Evolutionary conservation across 2,797 vertebrate genomes (phyloP).

Genomic region (Lacerta bilineata): DNA sequence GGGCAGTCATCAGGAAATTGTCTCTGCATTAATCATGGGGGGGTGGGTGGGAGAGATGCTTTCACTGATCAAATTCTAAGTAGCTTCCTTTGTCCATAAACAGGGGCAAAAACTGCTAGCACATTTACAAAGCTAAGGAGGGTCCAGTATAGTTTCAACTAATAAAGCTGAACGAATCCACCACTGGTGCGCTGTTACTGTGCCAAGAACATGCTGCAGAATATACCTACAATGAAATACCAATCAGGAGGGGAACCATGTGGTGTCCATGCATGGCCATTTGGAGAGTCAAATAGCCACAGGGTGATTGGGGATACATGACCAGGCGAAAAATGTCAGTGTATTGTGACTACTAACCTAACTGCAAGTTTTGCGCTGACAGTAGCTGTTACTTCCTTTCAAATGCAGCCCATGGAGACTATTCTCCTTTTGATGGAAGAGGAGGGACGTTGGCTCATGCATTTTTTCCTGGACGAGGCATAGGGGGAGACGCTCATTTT

Average conservation of each 20-base stretch:
- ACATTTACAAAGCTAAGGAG: too few species aligned
- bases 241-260: too few species aligned
- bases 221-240: too few species aligned
- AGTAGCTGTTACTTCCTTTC: constrained; percentile 39
- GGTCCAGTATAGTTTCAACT: too few species aligned
- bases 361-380: neutral
- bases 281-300: neutral
- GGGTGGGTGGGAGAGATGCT: too few species aligned
- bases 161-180: too few species aligned
- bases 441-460: constrained; percentile 87
- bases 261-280: neutral
- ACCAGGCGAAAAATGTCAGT: neutral
- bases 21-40: neutral
- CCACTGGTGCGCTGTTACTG: too few species aligned
- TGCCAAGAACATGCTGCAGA: too few species aligned
- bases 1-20: neutral
- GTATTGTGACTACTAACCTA: neutral
- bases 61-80: neutral
- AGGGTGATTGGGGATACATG: neutral
- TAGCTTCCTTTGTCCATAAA: neutral
- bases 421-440: constrained; percentile 85
- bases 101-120: too few species aligned
- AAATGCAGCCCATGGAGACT: constrained; percentile 87
- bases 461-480: constrained; percentile 76
- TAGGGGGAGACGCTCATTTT: constrained; percentile 92